A percentile compares a stretch with the other conserved stretches of the same genome.
Conservation (phyloP, 2,113 vertebrate genomes). For the Dunckerocampus dactyliophorus region DNA sequence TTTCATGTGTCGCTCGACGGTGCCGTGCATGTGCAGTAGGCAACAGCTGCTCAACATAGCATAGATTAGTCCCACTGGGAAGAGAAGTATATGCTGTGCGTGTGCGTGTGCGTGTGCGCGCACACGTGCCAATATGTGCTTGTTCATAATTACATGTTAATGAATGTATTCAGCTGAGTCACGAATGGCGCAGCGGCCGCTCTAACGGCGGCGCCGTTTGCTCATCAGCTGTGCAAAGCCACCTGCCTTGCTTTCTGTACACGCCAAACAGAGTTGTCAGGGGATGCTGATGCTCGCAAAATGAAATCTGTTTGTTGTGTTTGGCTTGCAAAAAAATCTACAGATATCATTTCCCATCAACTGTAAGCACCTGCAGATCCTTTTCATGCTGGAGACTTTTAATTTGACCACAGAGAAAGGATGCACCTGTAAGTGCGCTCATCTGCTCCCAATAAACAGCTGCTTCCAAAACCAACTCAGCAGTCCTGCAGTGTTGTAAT, state of each 20-base stretch:
- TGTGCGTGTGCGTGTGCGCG: conserved; percentile 2
- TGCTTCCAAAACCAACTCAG: conserved; percentile 61
- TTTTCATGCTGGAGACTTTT: conserved; percentile 56
- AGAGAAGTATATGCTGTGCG: conserved; percentile 18
- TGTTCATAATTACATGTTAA: conserved; percentile 59
- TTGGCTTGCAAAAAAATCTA: conserved; percentile 28
- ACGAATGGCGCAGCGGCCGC: conserved; percentile 27
- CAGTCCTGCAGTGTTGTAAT: conserved; percentile 55
- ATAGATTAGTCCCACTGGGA: conserved; percentile 58
- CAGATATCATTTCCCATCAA: conserved; percentile 26
- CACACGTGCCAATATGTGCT: conserved; percentile 4
- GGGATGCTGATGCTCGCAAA: conserved; percentile 53
- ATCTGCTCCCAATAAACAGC: conserved; percentile 42
- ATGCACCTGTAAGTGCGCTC: conserved; percentile 25
- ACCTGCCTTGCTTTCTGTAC: conserved; percentile 45
- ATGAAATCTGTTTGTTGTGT: conserved; percentile 43
- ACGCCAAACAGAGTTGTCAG: conserved; percentile 47
- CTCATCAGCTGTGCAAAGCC: conserved; percentile 32
- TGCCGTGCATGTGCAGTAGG: conserved; percentile 18
- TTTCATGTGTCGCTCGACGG: conserved; percentile 2
- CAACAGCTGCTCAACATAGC: conserved; percentile 58
- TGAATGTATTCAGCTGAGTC: conserved; percentile 48
- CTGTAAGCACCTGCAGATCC: conserved; percentile 57
- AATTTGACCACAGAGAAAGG: conserved; percentile 52
- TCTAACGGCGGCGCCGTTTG: conserved; percentile 20